A percentile compares a stretch with the other conserved stretches of the same genome.
Evolutionary conservation across 2,888 invertebrate species (phyloP).

Genomic region (Hypomecis punctinalis): DNA sequence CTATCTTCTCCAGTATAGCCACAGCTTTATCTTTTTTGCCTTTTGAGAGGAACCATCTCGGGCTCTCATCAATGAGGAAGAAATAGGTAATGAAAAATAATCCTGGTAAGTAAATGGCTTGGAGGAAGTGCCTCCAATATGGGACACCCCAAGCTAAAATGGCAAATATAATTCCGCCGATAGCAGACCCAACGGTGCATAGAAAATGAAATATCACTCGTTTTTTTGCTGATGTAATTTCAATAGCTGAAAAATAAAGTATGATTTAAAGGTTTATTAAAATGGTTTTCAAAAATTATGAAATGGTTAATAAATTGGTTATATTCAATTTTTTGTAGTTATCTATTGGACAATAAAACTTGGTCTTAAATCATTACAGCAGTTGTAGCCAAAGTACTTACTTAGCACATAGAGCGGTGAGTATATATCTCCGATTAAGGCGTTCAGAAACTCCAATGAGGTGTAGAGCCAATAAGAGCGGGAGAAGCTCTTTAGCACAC

Average conservation of each 20-base stretch:
- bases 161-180: constrained; percentile 58
- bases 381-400: constrained; percentile 52
- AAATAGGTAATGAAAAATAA: constrained; percentile 87
- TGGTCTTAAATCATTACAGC: no score
- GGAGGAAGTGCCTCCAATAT: constrained; percentile 88
- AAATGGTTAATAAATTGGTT: no score
- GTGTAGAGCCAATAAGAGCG: constrained; percentile 70
- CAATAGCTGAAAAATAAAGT: constrained; percentile 61
- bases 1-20: constrained; percentile 68
- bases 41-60: constrained; percentile 91
- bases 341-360: no score
- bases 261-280: no score
- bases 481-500: constrained; percentile 64
- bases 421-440: constrained; percentile 69
- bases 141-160: constrained; percentile 72
- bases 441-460: constrained; percentile 66
- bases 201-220: constrained; percentile 62
- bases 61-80: constrained; percentile 89
- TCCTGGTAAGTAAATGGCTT: constrained; percentile 88
- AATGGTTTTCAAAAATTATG: no score
- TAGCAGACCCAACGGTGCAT: constrained; percentile 55
- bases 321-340: no score
- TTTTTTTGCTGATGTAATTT: constrained; percentile 66
- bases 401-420: constrained; percentile 69
- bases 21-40: constrained; percentile 87